Base-by-base conservation (phyloP, 2,797 vertebrate species). In the Strix occidentalis region DNA sequence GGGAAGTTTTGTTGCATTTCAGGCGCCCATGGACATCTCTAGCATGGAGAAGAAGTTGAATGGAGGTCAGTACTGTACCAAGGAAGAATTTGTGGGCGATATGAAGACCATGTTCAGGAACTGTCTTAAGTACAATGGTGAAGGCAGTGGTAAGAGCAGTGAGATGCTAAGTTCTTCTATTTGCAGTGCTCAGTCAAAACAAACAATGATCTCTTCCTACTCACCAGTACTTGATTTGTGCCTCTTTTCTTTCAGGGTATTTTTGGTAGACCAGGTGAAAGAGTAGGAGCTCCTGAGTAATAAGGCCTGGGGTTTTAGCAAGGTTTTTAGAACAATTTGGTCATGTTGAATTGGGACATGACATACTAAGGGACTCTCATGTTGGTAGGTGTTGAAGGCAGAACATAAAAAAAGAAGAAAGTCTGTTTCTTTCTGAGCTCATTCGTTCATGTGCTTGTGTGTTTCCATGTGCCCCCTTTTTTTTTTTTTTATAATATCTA, bases 81-180 rank as follows among this genome's bases (percentile, higher is more conserved):
- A 99, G 98, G 99, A 99, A 56, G 99, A 99, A 94, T 99, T 99
- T 97, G 98, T 99, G 84, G 98, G 98, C 2, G 99, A 99, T 71
- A 98, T 99, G 98, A 99, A 99, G 98, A 99, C 99, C 89, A 99
- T 99, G 98, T 99, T 99, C 98, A 98, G 99, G 96, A 99, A 99
- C 97, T 99, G 99, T 72, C 97, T 98, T 11, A 99, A 99, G 96
- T 99, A 99, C 97, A 99, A 99, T 28, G 99, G 99, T 68, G 99
- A 99, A 85, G 99, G 98, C 94, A 99, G 99, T 54, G 99, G 99
- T 99, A 98, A 99, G 97, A 83, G 74, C 79, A 81, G 43, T 45
- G 48, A 80, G 74, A 92, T 92, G 37, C 19, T 75, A 54, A 45
- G 33, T 90, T 86, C 10, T 5, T 75, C 21, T 90, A 3, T 87